Percentiles rank a stretch among this genome's conserved stretches.
Conservation (phyloP, 2,797 vertebrate genomes). For the Onychomys leucogaster region DNA sequence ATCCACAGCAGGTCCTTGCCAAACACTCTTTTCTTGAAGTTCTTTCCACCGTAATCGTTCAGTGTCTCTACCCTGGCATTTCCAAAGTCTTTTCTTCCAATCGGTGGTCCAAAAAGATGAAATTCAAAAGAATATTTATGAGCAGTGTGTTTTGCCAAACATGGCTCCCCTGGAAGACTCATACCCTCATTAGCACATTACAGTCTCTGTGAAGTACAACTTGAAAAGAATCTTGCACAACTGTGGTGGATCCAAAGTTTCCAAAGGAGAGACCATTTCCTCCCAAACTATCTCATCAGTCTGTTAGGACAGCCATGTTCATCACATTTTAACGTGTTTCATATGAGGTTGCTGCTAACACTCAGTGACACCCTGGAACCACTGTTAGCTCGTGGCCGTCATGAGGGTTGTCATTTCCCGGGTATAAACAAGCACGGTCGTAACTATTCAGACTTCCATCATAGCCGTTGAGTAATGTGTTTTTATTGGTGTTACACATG, state of each 20-base stretch:
- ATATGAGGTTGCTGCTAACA: slow-evolving; percentile 14
- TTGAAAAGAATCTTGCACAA: slow-evolving; percentile 54
- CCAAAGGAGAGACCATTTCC: slow-evolving; percentile 22
- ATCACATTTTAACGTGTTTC: slow-evolving; percentile 50
- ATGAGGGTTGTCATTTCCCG: slow-evolving; percentile 2
- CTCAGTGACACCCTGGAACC: neutral
- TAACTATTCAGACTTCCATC: slow-evolving; percentile 14
- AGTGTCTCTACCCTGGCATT: slow-evolving; percentile 4
- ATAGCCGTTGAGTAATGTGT: neutral
- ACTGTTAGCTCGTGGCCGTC: neutral
- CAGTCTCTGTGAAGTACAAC: slow-evolving; percentile 54
- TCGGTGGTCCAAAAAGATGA: slow-evolving; percentile 60
- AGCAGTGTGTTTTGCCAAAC: slow-evolving; percentile 68
- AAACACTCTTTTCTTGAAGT: slow-evolving; percentile 45
- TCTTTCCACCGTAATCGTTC: slow-evolving; percentile 45
- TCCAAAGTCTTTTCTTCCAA: slow-evolving; percentile 58
- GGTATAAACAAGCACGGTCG: neutral
- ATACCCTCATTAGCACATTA: slow-evolving; percentile 62
- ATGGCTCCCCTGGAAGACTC: slow-evolving; percentile 42
- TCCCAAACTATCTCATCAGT: slow-evolving; percentile 48
- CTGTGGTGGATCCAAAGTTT: slow-evolving; percentile 56
- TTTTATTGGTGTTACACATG: slow-evolving; percentile 29
- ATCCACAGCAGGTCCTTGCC: neutral
- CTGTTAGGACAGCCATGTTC: neutral
- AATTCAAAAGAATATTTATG: slow-evolving; percentile 62